A percentile compares a stretch with the other conserved stretches of the same genome.
Conservation (phyloP, 2,888 invertebrate species). For the Pedicia rivosa region DNA sequence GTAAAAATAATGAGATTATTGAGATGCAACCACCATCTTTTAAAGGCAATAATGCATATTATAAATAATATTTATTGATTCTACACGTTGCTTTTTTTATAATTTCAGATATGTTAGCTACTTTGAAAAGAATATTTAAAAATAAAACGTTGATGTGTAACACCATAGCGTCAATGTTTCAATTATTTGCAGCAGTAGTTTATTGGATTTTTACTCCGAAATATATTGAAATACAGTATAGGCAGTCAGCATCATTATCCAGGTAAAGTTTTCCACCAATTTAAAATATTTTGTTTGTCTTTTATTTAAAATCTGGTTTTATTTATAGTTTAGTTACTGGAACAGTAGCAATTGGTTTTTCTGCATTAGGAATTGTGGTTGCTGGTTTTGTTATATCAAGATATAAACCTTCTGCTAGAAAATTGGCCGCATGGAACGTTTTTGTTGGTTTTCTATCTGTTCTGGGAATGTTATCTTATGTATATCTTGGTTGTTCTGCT, state of each 20-base stretch:
- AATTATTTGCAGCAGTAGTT: slow-evolving; percentile 53
- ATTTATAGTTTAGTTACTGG: slow-evolving; percentile 49
- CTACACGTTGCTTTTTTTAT: too few species aligned
- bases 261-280: too few species aligned
- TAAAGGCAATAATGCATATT: too few species aligned
- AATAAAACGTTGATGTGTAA: slow-evolving; percentile 57
- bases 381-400: slow-evolving; percentile 49
- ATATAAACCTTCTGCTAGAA: slow-evolving; percentile 46
- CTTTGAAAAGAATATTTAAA: slow-evolving; percentile 42
- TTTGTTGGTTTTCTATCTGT: slow-evolving; percentile 45
- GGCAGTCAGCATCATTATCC: slow-evolving; percentile 56
- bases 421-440: slow-evolving; percentile 53
- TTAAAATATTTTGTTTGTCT: background rate
- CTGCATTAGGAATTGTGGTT: slow-evolving; percentile 48
- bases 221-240: slow-evolving; percentile 68
- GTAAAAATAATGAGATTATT: too few species aligned
- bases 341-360: slow-evolving; percentile 49
- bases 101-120: slow-evolving; percentile 43
- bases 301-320: background rate
- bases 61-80: too few species aligned
- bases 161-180: slow-evolving; percentile 55
- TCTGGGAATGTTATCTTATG: slow-evolving; percentile 44
- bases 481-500: slow-evolving; percentile 47
- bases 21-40: slow-evolving; percentile 30
- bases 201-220: slow-evolving; percentile 72